These are phyloP conservation scores for Callospermophilus lateralis DNA, from an alignment of 2,113 vertebrate species.

Conservation along the genomic window DNA sequence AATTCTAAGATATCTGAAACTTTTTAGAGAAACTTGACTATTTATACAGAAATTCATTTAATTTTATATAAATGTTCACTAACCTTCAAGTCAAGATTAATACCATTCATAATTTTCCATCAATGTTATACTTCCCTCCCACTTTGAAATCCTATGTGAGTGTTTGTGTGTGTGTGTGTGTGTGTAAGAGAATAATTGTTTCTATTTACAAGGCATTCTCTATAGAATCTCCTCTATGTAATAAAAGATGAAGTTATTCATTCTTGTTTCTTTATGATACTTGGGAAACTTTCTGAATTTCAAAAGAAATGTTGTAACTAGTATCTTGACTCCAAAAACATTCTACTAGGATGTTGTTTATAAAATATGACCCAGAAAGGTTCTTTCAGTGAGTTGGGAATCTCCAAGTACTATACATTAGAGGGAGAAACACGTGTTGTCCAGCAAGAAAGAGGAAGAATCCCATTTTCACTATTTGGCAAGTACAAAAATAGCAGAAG, in stretches of 20 bases:
- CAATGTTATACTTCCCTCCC: background rate
- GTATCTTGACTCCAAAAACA: background rate
- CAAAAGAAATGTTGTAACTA: background rate
- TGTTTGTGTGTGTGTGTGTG: background rate
- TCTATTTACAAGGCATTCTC: background rate
- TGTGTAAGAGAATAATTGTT: background rate
- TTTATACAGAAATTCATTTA: background rate
- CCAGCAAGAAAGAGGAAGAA: background rate
- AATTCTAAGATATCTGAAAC: background rate
- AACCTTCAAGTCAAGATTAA: background rate
- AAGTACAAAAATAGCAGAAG: background rate
- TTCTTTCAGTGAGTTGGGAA: background rate
- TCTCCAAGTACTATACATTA: background rate
- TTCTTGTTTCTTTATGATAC: constrained; percentile 19
- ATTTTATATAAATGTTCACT: background rate
- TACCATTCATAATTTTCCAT: background rate
- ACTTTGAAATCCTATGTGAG: background rate
- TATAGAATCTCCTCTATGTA: constrained; percentile 29
- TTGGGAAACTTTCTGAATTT: background rate
- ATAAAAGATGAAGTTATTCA: background rate
- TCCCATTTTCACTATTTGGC: background rate
- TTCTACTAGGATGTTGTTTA: background rate
- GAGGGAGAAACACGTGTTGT: background rate
- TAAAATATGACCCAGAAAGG: background rate
- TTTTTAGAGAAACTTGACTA: constrained; percentile 40